A percentile compares a stretch with the other conserved stretches of the same genome.
phyloP scores from a whole-genome alignment of 1,140 invertebrate genomes.

The Palaemon carinicauda region DNA sequence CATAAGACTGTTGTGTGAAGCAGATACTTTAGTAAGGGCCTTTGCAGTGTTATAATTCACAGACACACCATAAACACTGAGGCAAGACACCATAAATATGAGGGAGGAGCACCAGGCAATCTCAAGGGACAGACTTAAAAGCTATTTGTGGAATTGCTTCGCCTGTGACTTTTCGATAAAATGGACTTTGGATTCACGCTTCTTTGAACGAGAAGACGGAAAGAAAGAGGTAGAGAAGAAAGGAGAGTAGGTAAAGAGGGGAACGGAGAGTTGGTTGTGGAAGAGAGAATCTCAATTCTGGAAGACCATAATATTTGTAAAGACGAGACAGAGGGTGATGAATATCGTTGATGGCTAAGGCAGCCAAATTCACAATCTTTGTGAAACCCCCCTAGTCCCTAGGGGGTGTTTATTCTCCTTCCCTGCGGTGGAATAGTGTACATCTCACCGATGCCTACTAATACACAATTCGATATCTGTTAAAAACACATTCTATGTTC shows the following conservation, averaged over 20 bases:
- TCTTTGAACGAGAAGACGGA: slow-evolving; percentile 31
- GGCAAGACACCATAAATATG: slow-evolving; percentile 49
- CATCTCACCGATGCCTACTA: too few species aligned
- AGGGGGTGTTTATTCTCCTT: background rate
- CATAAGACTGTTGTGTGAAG: too few species aligned
- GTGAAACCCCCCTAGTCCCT: background rate
- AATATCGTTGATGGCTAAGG: too few species aligned
- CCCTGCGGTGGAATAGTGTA: too few species aligned
- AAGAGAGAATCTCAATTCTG: too few species aligned
- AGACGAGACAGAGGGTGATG: too few species aligned
- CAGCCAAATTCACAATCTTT: too few species aligned
- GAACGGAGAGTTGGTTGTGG: too few species aligned
- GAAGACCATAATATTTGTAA: too few species aligned
- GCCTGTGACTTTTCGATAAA: slow-evolving; percentile 53
- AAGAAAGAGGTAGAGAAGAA: background rate
- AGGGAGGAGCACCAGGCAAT: slow-evolving; percentile 38
- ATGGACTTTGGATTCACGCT: slow-evolving; percentile 27
- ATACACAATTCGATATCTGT: too few species aligned
- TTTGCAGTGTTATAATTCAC: slow-evolving; percentile 28
- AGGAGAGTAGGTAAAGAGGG: too few species aligned
- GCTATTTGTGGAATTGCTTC: slow-evolving; percentile 55
- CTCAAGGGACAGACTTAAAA: slow-evolving; percentile 52
- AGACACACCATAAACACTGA: slow-evolving; percentile 29
- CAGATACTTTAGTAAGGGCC: background rate
- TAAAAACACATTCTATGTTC: too few species aligned